Conservation (phyloP, 2,113 vertebrate species). For the Melanotaenia duboulayi region DNA sequence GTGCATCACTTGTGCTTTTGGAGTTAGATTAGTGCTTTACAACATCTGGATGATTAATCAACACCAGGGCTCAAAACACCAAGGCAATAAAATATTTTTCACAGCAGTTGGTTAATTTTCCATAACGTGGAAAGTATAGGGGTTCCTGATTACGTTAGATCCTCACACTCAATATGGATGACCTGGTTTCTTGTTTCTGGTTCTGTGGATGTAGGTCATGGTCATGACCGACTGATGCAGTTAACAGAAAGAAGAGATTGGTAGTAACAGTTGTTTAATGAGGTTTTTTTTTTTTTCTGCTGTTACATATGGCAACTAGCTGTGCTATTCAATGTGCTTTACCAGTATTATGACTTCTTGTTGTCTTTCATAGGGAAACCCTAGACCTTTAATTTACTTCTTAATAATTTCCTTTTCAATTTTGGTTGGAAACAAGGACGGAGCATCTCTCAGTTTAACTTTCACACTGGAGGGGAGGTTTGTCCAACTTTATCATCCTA, state of each 20-base stretch:
- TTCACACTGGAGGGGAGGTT: slow-evolving; percentile 32
- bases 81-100: not conserved
- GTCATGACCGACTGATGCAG: not conserved
- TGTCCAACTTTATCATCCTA: slow-evolving; percentile 25
- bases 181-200: not conserved
- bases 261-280: not conserved
- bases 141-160: not conserved
- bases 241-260: not conserved
- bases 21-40: not conserved
- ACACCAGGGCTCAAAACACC: not conserved
- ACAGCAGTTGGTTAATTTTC: no score
- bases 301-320: not conserved
- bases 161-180: not conserved
- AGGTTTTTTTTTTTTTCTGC: not conserved
- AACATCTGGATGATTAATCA: not conserved
- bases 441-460: slow-evolving; percentile 25
- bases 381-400: slow-evolving; percentile 9
- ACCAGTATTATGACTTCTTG: not conserved
- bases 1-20: not conserved
- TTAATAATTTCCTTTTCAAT: slow-evolving; percentile 16
- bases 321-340: not conserved
- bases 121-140: no score
- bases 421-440: slow-evolving; percentile 8
- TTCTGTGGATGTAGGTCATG: not conserved
- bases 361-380: not conserved